These are phyloP conservation scores for Microdon myrmicae DNA, from an alignment of 2,888 invertebrate species.

Conservation along the genomic window DNA sequence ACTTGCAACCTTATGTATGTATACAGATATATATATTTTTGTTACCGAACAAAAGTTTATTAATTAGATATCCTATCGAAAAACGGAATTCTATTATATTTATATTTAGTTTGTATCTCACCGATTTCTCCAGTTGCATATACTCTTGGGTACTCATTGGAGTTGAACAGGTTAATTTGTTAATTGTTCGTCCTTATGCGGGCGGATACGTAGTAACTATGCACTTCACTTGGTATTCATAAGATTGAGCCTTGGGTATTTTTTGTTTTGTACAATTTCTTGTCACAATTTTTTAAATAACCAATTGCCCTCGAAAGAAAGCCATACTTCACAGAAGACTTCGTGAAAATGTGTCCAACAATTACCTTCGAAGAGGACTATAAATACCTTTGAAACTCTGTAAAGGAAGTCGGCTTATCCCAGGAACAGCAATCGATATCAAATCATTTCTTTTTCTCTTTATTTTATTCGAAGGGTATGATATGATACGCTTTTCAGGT, in stretches of 20 bases:
- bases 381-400: slow-evolving; percentile 30
- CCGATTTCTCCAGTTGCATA: slow-evolving; percentile 43
- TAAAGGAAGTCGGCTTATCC: slow-evolving; percentile 20
- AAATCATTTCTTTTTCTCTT: slow-evolving; percentile 13
- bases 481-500: slow-evolving; percentile 24
- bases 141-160: slow-evolving; percentile 41
- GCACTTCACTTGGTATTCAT: too few relatives aligned
- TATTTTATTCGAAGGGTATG: slow-evolving; percentile 14
- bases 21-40: not conserved
- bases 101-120: slow-evolving; percentile 8
- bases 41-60: not conserved
- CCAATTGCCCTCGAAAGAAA: slow-evolving; percentile 17
- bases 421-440: slow-evolving; percentile 42
- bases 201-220: too few relatives aligned
- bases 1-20: slow-evolving; percentile 73
- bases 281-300: too few relatives aligned
- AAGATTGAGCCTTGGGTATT: too few relatives aligned
- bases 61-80: not conserved
- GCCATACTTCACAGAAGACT: slow-evolving; percentile 15
- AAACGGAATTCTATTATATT: not conserved
- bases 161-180: too few relatives aligned
- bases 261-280: too few relatives aligned
- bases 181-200: too few relatives aligned
- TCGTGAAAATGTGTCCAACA: slow-evolving; percentile 24
- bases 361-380: slow-evolving; percentile 30